Evolutionary conservation across 2,113 vertebrate genomes (phyloP), one percentile per base, ranked within the genome.

Genomic region (Sterrhoptilus dennistouni): DNA sequence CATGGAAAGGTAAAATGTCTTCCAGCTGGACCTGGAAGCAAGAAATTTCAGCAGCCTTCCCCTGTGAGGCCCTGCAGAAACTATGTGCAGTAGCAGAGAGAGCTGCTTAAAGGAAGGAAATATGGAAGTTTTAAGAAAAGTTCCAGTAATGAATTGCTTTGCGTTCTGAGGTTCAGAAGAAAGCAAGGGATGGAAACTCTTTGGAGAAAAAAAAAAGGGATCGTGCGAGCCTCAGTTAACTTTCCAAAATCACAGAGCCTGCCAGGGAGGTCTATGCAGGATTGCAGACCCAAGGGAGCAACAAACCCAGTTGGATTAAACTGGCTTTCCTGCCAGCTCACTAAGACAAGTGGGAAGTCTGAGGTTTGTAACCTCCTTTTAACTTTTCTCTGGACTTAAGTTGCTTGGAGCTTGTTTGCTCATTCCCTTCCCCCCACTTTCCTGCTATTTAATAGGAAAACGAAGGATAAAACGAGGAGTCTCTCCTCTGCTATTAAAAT

Each of bases 21-120:
- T 96, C 87, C 94, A 96, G 89, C 93, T 92, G 60, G 80, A 75
- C 93, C 72, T 84, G 90, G 80, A 89, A 87, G 52, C 49, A 86
- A 95, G 87, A 94, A 81, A 68, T 64, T 77, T 70, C 80, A 94
- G 40, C 90, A 91, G 45, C 28, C 33, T 88, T 94, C 33, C 93
- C 69, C 40, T 83, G 44, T 61, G 90, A 94, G 92, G 90, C 89
- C 92, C 94, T 86, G 69, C 53, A 92, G 83, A 94, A 95, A 87
- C 40, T 83, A 63, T 82, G 49, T 83, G 83, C 91, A 93, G 93
- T 89, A 95, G 95, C 93, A 93, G 38, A 68, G 57, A 68, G 18
- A 38, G 24, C 36, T 76, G 88, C 49, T 92, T 87, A 79, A 87
- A 94, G 82, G 69, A 42, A 84, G 53, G 22, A 92, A 92, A 93